Evolutionary conservation across 2,888 invertebrate species (phyloP).

Genomic region (Conops quadrifasciatus): DNA sequence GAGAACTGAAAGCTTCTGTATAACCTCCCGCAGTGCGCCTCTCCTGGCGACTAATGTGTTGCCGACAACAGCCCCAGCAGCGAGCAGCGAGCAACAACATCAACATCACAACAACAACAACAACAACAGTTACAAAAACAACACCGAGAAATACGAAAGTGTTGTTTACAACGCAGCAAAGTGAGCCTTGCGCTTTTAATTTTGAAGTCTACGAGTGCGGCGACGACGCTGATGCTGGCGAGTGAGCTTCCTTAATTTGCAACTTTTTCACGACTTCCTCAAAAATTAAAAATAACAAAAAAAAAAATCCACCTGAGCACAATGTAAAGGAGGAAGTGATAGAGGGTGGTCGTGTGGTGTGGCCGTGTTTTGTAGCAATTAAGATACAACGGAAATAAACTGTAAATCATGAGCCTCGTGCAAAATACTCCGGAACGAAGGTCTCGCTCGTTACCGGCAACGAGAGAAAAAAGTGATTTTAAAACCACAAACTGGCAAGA

Average conservation of each 20-base stretch:
- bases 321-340: not conserved
- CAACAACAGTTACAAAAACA: conserved; percentile 2
- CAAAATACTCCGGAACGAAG: not conserved
- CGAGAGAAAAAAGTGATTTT: not conserved
- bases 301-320: not conserved
- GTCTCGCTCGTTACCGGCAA: not conserved
- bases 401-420: conserved; percentile 5
- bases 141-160: not conserved
- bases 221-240: not conserved
- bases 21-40: not conserved
- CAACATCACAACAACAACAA: conserved; percentile 6
- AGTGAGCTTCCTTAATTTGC: conserved; percentile 2
- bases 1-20: not conserved
- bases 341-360: not conserved
- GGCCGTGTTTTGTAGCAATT: conserved; percentile 3
- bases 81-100: not conserved
- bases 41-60: not conserved
- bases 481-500: too few species aligned
- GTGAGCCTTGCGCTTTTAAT: conserved; percentile 22
- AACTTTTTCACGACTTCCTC: conserved; percentile 13
- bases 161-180: conserved; percentile 18
- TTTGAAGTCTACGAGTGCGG: conserved; percentile 4
- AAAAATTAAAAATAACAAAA: not conserved
- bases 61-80: not conserved
- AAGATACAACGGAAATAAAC: conserved; percentile 13